These are phyloP conservation scores for Manis crassicaudata DNA, from an alignment of 2,797 vertebrate genomes.

Conservation along the genomic window DNA sequence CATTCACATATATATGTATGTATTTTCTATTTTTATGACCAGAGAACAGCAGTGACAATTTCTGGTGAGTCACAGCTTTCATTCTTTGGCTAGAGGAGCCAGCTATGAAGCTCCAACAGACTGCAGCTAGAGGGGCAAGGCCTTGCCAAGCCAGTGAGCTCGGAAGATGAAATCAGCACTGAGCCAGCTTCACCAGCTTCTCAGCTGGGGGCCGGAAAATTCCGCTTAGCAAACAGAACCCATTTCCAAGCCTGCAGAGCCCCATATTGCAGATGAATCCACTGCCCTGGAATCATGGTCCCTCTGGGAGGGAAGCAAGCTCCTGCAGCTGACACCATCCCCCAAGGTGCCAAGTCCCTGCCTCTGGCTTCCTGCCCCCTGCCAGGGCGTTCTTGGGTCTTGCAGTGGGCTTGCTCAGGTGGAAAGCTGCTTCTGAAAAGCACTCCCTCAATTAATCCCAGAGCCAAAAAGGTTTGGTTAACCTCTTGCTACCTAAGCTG, in stretches of 20 bases:
- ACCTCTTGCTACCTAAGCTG: neutral
- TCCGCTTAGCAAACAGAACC: constrained; percentile 61
- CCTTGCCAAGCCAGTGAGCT: constrained; percentile 61
- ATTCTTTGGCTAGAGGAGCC: constrained; percentile 56
- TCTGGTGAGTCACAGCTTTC: constrained; percentile 75
- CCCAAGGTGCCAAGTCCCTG: neutral
- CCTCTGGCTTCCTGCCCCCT: neutral
- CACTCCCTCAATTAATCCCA: neutral
- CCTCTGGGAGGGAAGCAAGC: neutral
- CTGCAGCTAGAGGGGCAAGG: constrained; percentile 8
- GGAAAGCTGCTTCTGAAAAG: neutral
- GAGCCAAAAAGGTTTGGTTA: neutral
- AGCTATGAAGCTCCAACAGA: constrained; percentile 53
- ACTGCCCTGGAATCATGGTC: neutral
- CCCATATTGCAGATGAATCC: neutral
- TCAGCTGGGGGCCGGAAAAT: constrained; percentile 54
- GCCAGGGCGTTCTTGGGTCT: neutral
- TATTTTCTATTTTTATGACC: constrained; percentile 47
- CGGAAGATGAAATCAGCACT: constrained; percentile 54
- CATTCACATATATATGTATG: constrained; percentile 5
- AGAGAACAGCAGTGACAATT: constrained; percentile 68
- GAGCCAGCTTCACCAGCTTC: constrained; percentile 27
- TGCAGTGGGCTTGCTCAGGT: neutral
- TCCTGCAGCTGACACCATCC: neutral
- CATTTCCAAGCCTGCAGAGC: constrained; percentile 46